phyloP scores from a whole-genome alignment of 1,140 invertebrate genomes.

The Halesus radiatus region DNA sequence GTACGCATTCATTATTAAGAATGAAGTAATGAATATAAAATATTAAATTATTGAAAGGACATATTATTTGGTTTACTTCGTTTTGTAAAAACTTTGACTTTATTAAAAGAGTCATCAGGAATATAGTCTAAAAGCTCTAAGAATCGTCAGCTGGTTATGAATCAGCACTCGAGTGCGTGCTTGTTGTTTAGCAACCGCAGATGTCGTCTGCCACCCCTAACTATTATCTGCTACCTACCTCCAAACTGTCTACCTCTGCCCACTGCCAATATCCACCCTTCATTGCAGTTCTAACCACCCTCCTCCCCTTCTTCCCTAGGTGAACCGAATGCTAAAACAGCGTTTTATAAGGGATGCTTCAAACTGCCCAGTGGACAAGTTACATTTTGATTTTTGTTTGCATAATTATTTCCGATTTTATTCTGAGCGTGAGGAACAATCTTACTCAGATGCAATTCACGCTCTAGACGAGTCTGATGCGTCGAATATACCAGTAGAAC shows the following conservation, averaged over 20 bases:
- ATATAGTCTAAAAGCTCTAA: too few relatives aligned
- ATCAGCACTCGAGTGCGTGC: background rate
- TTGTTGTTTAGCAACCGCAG: slow-evolving; percentile 16
- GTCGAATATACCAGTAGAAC: too few relatives aligned
- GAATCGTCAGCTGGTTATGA: background rate
- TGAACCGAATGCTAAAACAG: background rate
- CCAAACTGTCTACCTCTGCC: background rate
- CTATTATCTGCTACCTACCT: background rate
- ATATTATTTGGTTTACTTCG: too few relatives aligned
- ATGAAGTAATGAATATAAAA: too few relatives aligned
- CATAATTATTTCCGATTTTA: background rate
- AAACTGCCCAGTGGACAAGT: background rate
- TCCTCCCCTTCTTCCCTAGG: background rate
- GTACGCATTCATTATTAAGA: too few relatives aligned
- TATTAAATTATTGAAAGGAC: too few relatives aligned
- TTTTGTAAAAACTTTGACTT: too few relatives aligned
- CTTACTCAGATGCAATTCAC: too few relatives aligned
- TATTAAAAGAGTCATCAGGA: too few relatives aligned
- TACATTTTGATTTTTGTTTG: background rate
- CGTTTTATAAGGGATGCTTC: background rate
- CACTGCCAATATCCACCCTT: background rate
- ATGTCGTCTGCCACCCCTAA: slow-evolving; percentile 15
- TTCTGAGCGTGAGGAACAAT: too few relatives aligned
- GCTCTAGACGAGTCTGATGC: too few relatives aligned
- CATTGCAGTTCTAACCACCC: background rate